Evolutionary conservation across 2,888 invertebrate genomes (phyloP).

Genomic region (Eurytoma adleriae): DNA sequence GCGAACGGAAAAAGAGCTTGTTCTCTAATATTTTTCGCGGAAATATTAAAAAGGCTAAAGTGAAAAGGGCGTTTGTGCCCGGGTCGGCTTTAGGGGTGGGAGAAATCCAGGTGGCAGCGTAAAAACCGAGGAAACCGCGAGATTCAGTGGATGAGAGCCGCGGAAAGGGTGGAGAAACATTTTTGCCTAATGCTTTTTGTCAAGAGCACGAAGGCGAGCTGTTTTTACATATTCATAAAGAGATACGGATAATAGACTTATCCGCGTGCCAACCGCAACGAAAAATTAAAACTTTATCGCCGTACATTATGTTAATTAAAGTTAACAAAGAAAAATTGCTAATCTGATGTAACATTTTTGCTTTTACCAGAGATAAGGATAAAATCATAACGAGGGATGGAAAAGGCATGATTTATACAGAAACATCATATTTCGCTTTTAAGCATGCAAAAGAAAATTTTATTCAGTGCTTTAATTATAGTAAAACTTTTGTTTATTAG

Average conservation of each 20-base stretch:
- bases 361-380: too few relatives aligned
- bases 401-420: too few relatives aligned
- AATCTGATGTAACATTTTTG: too few relatives aligned
- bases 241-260: not conserved
- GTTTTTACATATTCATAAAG: slow-evolving; percentile 3
- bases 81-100: not conserved
- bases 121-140: not conserved
- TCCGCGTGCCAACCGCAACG: too few relatives aligned
- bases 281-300: too few relatives aligned
- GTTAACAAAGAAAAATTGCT: not conserved
- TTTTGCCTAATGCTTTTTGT: not conserved
- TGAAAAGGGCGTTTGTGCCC: slow-evolving; percentile 22
- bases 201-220: not conserved
- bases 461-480: too few relatives aligned
- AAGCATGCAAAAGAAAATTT: too few relatives aligned
- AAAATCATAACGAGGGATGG: too few relatives aligned
- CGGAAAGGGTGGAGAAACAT: not conserved
- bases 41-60: slow-evolving; percentile 24
- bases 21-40: slow-evolving; percentile 22
- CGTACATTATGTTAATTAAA: too few relatives aligned
- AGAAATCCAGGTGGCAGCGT: not conserved
- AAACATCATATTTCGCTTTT: too few relatives aligned
- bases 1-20: slow-evolving; percentile 7
- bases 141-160: not conserved
- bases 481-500: too few relatives aligned